phyloP scores from a whole-genome alignment of 2,888 invertebrate genomes.

The Mechanitis messenoides region DNA sequence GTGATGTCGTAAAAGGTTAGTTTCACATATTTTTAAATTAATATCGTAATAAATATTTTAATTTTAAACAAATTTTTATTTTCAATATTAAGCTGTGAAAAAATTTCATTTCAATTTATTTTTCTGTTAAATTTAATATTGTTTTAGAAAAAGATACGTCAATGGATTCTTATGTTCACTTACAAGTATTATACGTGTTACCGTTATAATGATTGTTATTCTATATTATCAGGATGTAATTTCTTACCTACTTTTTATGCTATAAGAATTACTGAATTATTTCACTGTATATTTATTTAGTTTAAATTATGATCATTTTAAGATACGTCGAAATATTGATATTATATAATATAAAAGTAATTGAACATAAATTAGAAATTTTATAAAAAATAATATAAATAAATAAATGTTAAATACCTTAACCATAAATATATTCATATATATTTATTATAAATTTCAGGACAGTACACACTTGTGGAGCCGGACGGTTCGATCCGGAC shows the following conservation, averaged over 20 bases:
- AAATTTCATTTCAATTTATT: neutral
- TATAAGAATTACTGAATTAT: too few relatives aligned
- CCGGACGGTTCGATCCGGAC: conserved; percentile 72
- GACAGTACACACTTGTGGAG: conserved; percentile 70
- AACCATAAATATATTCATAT: neutral
- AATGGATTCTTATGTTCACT: too few relatives aligned
- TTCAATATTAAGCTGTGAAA: too few relatives aligned
- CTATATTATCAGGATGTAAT: too few relatives aligned
- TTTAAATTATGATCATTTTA: too few relatives aligned
- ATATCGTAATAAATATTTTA: neutral
- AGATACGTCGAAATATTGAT: too few relatives aligned
- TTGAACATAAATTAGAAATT: neutral
- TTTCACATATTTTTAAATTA: conserved; percentile 8
- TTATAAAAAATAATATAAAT: neutral
- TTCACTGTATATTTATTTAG: too few relatives aligned
- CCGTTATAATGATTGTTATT: too few relatives aligned
- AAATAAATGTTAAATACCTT: neutral
- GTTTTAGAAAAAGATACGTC: neutral
- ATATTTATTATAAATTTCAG: conserved; percentile 41
- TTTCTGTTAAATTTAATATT: neutral
- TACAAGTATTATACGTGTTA: too few relatives aligned
- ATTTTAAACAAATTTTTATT: neutral
- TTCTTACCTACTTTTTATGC: too few relatives aligned
- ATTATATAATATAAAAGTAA: neutral
- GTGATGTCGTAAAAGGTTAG: conserved; percentile 72